Evolutionary conservation across 2,113 vertebrate genomes (phyloP).

Genomic region (Girardinichthys multiradiatus): DNA sequence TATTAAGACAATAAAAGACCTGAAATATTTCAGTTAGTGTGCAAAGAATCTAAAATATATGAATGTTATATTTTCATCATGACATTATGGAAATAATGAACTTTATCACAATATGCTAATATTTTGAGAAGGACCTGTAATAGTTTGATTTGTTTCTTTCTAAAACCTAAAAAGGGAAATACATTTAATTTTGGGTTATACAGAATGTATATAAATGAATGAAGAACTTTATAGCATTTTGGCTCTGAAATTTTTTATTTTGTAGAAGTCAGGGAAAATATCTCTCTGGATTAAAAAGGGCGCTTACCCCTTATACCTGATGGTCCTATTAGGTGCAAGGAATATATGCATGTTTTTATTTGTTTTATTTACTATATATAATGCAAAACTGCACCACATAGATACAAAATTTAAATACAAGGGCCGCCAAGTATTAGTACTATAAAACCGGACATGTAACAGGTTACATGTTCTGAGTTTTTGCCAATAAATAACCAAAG

Average conservation of each 20-base stretch:
- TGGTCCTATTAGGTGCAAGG: background rate
- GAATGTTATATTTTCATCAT: too few relatives aligned
- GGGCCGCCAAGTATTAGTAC: background rate
- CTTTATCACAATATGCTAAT: too few relatives aligned
- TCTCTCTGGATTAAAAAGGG: too few relatives aligned
- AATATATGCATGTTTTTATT: background rate
- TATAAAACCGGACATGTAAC: conserved; percentile 17
- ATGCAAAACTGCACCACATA: background rate
- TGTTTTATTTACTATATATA: background rate
- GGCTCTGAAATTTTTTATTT: background rate
- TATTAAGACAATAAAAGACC: too few relatives aligned
- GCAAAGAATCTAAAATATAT: too few relatives aligned
- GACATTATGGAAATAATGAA: too few relatives aligned
- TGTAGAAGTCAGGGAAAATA: background rate
- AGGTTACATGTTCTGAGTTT: conserved; percentile 19
- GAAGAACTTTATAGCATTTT: background rate
- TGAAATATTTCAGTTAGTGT: too few relatives aligned
- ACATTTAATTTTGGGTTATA: background rate
- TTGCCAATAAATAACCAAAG: conserved; percentile 46
- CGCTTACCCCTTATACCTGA: too few relatives aligned
- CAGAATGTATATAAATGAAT: background rate
- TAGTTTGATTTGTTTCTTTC: background rate
- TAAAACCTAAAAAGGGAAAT: background rate
- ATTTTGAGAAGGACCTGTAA: too few relatives aligned
- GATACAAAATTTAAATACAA: background rate